Evolutionary conservation across 2,888 invertebrate genomes (phyloP), one percentile per base, ranked within the genome.

Genomic region (Heliconius erato): DNA sequence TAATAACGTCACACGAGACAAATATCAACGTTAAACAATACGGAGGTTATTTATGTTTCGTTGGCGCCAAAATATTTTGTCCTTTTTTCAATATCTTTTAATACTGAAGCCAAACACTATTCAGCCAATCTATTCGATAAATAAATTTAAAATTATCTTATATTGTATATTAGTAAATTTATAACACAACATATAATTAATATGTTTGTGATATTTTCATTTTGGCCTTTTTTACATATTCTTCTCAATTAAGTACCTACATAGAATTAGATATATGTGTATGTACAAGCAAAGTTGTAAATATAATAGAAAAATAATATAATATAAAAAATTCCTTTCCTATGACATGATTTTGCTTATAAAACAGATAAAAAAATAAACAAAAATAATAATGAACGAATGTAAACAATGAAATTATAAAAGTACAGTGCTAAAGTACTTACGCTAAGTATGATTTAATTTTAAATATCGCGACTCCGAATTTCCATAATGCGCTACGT

Each of bases 381-480:
- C 5, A 74, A 16, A 3, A 19, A 74, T 23, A 54, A 16, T 11
- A 9, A 4, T 28, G 32, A 74, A 23, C 23, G 14, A 19, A 11
- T 26, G 65, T 65, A 67, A 44, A 77, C 44, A 77, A 67, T 19
- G 44, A 44, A 78, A 78, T 78, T 35, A 6, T 78, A 67, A 78
- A 78, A 78, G 67, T 67, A 78, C 28, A 78, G 26, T 67, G 28
- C 23, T 67, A 23, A 67, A 49, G 67, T 59, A 59, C 68, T 74
- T 11, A 40, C 40, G 23, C 28, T 71, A 77, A 81, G 69, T 71
- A 69, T 65, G 63, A 74, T 71, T 81, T 77, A 59, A 69, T 81
- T 77, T 77, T 40, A 81, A 81, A 81, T 77, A 77, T 63, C 69
- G 63, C 77, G 77, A n/a, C 63, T 76, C 23, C n/a, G 81, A 71